A percentile compares a stretch with the other conserved stretches of the same genome.
These are phyloP conservation scores for Drosophila pseudoobscura DNA, from an alignment of 1,140 invertebrate species.

Conservation along the genomic window DNA sequence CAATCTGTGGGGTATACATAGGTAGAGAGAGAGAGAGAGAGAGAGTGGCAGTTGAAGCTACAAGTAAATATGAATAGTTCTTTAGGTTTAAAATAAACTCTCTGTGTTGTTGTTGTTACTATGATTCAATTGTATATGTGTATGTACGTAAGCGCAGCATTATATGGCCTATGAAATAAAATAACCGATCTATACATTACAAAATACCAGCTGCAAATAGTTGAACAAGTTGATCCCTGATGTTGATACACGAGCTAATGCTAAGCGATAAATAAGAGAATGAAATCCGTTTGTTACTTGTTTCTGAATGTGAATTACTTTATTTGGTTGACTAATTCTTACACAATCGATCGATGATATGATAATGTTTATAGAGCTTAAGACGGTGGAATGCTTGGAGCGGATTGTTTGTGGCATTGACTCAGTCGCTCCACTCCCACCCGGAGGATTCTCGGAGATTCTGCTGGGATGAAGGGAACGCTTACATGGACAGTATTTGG, in stretches of 20 bases:
- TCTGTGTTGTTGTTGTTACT: slow-evolving; percentile 74
- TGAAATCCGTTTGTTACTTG: slow-evolving; percentile 70
- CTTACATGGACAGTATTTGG: slow-evolving; percentile 62
- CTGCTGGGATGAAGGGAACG: neutral
- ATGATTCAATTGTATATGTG: slow-evolving; percentile 56
- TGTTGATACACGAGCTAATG: slow-evolving; percentile 13
- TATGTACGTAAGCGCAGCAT: slow-evolving; percentile 40
- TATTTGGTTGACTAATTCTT: slow-evolving; percentile 71
- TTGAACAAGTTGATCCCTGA: slow-evolving; percentile 49
- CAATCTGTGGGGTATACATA: slow-evolving; percentile 20
- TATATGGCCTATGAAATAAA: slow-evolving; percentile 39
- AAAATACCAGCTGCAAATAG: slow-evolving; percentile 46
- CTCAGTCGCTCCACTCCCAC: neutral
- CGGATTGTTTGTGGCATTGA: slow-evolving; percentile 25
- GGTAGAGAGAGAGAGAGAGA: too few relatives aligned
- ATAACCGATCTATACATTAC: slow-evolving; percentile 40
- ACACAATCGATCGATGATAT: slow-evolving; percentile 36
- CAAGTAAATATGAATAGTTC: slow-evolving; percentile 44
- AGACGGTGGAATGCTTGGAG: slow-evolving; percentile 17
- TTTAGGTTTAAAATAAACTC: slow-evolving; percentile 66
- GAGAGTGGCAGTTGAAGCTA: slow-evolving; percentile 15
- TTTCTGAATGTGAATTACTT: slow-evolving; percentile 67
- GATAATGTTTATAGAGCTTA: slow-evolving; percentile 43
- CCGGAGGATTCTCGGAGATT: slow-evolving; percentile 1
- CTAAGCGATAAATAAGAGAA: slow-evolving; percentile 32